Evolutionary conservation across 2,797 vertebrate species (phyloP).

Genomic region (Oryzias sinensis): DNA sequence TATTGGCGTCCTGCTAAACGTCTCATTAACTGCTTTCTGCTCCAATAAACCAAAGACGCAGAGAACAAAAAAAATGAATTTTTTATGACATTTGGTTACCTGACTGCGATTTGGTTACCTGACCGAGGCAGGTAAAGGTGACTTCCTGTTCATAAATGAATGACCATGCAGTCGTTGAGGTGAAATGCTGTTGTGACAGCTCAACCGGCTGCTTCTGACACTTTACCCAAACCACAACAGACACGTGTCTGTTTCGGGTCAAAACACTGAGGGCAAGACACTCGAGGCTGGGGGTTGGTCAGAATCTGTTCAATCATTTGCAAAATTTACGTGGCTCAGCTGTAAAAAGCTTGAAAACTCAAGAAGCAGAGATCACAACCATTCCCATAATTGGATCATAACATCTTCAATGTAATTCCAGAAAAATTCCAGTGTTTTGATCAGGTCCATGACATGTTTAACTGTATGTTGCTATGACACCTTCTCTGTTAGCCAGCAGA

Average conservation of each 20-base stretch:
- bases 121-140: not conserved
- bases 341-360: too few species aligned
- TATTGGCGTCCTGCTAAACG: not conserved
- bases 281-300: not conserved
- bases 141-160: not conserved
- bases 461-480: not conserved
- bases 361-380: not conserved
- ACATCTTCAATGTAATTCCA: not conserved
- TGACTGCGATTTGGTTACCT: too few species aligned
- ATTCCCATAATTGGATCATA: not conserved
- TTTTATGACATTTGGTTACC: not conserved
- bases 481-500: constrained; percentile 6
- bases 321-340: not conserved
- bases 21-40: not conserved
- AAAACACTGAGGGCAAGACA: constrained; percentile 56
- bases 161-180: not conserved
- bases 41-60: not conserved
- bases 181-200: constrained; percentile 8
- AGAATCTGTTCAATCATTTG: not conserved
- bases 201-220: not conserved
- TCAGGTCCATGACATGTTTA: not conserved
- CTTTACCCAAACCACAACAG: constrained; percentile 25
- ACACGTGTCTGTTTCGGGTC: constrained; percentile 51
- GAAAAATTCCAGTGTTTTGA: too few species aligned
- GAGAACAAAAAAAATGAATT: too few species aligned